Evolutionary conservation across 2,113 vertebrate species (phyloP).

Genomic region (Coracopsis vasa): DNA sequence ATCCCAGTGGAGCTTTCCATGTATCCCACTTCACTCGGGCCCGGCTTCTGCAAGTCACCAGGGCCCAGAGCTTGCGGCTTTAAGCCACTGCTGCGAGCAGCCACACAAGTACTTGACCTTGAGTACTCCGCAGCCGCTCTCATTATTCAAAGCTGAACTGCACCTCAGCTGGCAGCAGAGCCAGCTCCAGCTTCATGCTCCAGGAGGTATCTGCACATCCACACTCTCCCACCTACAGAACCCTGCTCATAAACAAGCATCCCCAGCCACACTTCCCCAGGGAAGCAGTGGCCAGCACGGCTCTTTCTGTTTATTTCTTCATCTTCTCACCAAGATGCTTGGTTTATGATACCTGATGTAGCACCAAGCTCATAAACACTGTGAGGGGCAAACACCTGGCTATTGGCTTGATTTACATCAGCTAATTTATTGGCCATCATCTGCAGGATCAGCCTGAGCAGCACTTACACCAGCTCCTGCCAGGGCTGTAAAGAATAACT

Average conservation of each 20-base stretch:
- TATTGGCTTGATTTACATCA: not conserved
- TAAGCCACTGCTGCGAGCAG: not conserved
- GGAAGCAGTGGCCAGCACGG: not conserved
- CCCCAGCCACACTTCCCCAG: not conserved
- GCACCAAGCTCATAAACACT: not conserved
- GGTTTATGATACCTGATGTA: not conserved
- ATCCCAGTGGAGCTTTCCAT: rapidly evolving
- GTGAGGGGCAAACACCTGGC: not conserved
- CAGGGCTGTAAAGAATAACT: not conserved
- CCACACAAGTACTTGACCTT: not conserved
- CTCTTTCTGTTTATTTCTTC: not conserved
- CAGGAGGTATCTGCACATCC: not conserved
- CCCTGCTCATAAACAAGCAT: rapidly evolving
- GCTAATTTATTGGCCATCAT: not conserved
- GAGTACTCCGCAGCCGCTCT: rapidly evolving
- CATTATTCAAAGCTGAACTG: not conserved
- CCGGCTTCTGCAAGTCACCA: not conserved
- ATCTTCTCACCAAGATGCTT: not conserved
- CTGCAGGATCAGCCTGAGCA: not conserved
- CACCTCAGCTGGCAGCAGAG: not conserved
- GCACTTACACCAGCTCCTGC: not conserved
- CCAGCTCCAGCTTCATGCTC: not conserved
- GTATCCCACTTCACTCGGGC: not conserved
- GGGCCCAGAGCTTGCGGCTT: not conserved
- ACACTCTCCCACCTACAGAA: no score